Evolutionary conservation across 2,888 invertebrate species (phyloP).

Genomic region (Ariolimax columbianus): DNA sequence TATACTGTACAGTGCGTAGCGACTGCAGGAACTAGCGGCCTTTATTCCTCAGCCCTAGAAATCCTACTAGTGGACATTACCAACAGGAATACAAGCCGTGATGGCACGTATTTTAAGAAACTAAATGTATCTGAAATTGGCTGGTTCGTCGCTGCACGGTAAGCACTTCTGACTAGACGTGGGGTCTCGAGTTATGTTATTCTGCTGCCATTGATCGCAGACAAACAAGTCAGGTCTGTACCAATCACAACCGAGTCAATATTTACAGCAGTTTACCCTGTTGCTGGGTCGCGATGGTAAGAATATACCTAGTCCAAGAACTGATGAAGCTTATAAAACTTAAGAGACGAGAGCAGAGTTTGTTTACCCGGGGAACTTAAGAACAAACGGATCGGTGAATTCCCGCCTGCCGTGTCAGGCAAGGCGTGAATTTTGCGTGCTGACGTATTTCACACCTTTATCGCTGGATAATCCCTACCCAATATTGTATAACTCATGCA

Average conservation of each 20-base stretch:
- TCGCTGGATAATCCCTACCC: not conserved
- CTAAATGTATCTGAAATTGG: too few relatives aligned
- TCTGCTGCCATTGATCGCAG: constrained; percentile 59
- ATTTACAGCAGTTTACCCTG: constrained; percentile 71
- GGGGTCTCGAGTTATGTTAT: constrained; percentile 47
- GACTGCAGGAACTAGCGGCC: too few relatives aligned
- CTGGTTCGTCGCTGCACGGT: not conserved
- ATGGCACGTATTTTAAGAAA: too few relatives aligned
- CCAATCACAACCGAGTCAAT: constrained; percentile 51
- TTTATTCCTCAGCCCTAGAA: too few relatives aligned
- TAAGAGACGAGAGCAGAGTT: not conserved
- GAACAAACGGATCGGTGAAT: not conserved
- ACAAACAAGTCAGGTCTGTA: constrained; percentile 54
- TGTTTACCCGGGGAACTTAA: not conserved
- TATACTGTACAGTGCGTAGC: too few relatives aligned
- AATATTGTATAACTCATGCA: not conserved
- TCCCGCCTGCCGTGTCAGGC: not conserved
- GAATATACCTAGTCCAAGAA: not conserved
- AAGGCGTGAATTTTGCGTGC: not conserved
- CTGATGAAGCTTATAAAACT: not conserved
- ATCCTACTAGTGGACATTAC: too few relatives aligned
- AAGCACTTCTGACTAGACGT: not conserved
- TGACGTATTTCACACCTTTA: not conserved
- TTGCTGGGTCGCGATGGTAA: constrained; percentile 61
- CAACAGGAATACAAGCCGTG: too few relatives aligned